phyloP scores from a whole-genome alignment of 1,140 invertebrate genomes.

The Wasmannia auropunctata region DNA sequence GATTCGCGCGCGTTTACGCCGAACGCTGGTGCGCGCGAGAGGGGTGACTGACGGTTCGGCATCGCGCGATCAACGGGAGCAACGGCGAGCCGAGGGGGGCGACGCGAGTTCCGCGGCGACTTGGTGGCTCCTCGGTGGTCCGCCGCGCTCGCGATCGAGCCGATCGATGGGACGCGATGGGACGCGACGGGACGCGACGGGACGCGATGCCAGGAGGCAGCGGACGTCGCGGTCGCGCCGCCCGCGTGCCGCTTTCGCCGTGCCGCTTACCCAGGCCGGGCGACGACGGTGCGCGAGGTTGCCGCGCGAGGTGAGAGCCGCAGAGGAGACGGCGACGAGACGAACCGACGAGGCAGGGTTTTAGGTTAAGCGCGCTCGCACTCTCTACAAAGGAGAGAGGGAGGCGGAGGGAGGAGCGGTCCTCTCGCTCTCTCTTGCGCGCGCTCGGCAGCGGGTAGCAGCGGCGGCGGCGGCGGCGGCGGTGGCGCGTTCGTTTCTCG shows the following conservation, averaged over 20 bases:
- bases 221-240: neutral
- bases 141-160: slow-evolving; percentile 7
- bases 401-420: neutral
- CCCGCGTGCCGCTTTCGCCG: neutral
- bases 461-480: neutral
- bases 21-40: neutral
- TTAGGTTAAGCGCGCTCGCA: slow-evolving; percentile 51
- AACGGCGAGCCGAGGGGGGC: neutral
- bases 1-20: neutral
- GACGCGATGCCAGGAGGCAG: neutral
- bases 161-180: neutral
- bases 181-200: neutral
- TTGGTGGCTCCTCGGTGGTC: slow-evolving; percentile 1
- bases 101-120: neutral
- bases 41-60: neutral
- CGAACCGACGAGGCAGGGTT: neutral
- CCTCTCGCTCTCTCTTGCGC: slow-evolving; percentile 15
- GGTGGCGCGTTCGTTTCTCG: slow-evolving; percentile 28
- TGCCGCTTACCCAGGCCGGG: neutral
- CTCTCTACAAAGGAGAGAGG: slow-evolving; percentile 13
- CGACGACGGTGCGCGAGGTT: neutral
- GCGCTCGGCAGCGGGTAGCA: slow-evolving; percentile 14
- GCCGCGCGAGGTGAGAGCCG: neutral
- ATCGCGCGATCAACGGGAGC: neutral
- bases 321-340: neutral